Evolutionary conservation across 1,140 invertebrate genomes (phyloP), one percentile per base, ranked within the genome.

Genomic region (Zophobas atratus): DNA sequence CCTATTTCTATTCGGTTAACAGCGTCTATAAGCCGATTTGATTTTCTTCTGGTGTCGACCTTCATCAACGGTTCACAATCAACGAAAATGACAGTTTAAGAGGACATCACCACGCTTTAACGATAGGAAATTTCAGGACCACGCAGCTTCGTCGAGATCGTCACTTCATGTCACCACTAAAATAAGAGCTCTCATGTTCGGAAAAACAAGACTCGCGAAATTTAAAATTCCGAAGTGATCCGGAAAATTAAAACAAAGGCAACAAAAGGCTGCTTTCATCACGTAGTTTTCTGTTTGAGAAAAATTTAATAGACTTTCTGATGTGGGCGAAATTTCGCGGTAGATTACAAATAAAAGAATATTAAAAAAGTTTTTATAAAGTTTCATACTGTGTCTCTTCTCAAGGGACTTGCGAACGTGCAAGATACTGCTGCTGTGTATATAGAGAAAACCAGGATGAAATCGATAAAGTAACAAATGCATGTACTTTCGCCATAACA

Each of bases 61-160:
- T 41, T 43, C 39, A 67, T 67, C 60, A 67, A 2, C 20, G 39
- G 39, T 67, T 67, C 39, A 67, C 60, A 67, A 43, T 67, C 60
- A 46, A 43, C 60, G 39, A 46, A 67, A 67, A 67, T 67, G 60
- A 67, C 60, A 67, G 6, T 67, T 67, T 67, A 67, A 67, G 39
- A 67, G 60, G 39, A 67, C 60, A 6, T 63, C 57, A 63, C 38
- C 6, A 43, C 49, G 4, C 20, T 20, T 20, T 20, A 20, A 6
- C 49, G 49, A 51, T 20, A 51, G 49, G 32, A 63, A 63, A 63
- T 6, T 63, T 39, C 35, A 63, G 20, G 49, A 51, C 49, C 57
- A 63, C 34, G 8, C n/a, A 67, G 39, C 20, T 20, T 51, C 3
- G 8, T n/a, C 43, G 20, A 36, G 39, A 20, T 67, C 60, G 60